Evolutionary conservation across 2,113 vertebrate species (phyloP).

Genomic region (Panurus biarmicus): DNA sequence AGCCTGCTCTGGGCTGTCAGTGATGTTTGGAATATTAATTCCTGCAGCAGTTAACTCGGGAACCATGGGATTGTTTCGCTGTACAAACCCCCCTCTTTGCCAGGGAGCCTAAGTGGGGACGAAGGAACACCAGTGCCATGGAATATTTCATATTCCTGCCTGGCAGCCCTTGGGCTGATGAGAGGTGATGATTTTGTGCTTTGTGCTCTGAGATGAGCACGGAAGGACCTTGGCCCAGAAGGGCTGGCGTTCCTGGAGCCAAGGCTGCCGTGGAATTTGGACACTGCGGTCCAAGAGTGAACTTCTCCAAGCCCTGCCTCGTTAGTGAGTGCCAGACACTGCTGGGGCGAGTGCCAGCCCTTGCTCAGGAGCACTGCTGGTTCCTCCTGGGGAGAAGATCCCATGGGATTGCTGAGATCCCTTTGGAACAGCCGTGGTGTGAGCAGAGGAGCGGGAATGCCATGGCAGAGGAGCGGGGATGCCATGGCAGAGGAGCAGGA

Average conservation of each 20-base stretch:
- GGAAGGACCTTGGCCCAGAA: conserved; percentile 34
- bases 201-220: conserved; percentile 4
- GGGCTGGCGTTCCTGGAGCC: neutral
- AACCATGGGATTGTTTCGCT: neutral
- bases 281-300: neutral
- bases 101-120: neutral
- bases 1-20: neutral
- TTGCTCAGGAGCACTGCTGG: neutral
- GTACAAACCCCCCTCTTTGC: neutral
- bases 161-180: neutral
- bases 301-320: neutral
- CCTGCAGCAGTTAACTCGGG: neutral
- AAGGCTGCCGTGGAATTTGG: conserved; percentile 35
- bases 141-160: neutral
- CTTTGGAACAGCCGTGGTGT: neutral
- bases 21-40: conserved; percentile 26
- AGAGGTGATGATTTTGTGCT: neutral
- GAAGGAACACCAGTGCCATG: fast-evolving
- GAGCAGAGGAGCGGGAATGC: neutral
- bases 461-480: too few species aligned
- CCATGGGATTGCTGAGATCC: fast-evolving
- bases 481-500: neutral
- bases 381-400: neutral
- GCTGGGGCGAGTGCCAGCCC: neutral
- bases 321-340: neutral